phyloP scores from a whole-genome alignment of 2,113 vertebrate species.

The Bothrops jararaca region DNA sequence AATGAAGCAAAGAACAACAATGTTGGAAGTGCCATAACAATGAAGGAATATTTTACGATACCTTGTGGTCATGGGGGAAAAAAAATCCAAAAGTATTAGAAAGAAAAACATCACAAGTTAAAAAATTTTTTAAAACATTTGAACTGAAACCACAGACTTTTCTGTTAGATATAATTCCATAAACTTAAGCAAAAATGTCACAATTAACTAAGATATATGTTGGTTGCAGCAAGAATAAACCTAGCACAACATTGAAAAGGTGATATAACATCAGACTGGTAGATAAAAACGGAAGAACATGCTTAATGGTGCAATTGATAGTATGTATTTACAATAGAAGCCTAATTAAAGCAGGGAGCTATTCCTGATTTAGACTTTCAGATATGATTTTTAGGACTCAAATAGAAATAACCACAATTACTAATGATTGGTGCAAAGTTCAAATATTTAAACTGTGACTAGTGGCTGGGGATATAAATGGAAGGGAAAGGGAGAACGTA shows the following conservation, averaged over 20 bases:
- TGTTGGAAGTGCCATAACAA: neutral
- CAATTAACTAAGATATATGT: neutral
- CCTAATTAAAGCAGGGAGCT: neutral
- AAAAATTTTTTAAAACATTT: neutral
- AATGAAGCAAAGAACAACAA: neutral
- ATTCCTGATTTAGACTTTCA: neutral
- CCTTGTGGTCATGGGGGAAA: neutral
- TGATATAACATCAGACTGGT: neutral
- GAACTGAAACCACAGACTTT: neutral
- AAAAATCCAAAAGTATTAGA: neutral
- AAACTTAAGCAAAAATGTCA: neutral
- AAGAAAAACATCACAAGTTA: neutral
- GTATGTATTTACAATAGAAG: neutral
- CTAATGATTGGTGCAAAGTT: neutral
- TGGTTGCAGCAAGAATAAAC: neutral
- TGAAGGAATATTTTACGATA: neutral
- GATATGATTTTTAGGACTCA: neutral
- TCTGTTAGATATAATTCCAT: neutral
- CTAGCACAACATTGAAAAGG: neutral
- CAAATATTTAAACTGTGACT: neutral
- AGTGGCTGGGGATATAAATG: neutral
- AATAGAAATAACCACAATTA: neutral
- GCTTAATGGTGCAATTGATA: neutral
- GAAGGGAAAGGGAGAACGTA: neutral
- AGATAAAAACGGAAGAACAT: neutral